These are phyloP conservation scores for Drosophila helvetica DNA, from an alignment of 2,888 invertebrate genomes.

Conservation along the genomic window DNA sequence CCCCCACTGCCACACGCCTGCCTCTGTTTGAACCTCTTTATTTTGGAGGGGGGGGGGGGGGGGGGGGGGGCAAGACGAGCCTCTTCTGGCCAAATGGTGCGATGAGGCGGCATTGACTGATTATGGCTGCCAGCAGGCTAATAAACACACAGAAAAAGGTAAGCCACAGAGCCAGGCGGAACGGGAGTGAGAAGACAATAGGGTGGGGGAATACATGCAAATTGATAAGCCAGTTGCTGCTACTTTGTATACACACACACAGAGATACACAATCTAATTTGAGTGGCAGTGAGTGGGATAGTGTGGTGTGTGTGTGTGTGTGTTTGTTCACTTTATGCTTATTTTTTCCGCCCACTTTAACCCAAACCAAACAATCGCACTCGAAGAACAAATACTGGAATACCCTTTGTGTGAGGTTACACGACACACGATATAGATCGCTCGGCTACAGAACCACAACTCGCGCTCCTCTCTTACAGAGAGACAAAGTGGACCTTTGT, in stretches of 20 bases:
- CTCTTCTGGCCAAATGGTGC: conserved; percentile 39
- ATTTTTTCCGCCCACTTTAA: conserved; percentile 58
- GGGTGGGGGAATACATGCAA: conserved; percentile 42
- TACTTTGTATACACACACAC: conserved; percentile 40
- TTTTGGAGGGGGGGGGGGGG: neutral
- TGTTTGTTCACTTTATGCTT: conserved; percentile 66
- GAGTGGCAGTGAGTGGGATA: neutral
- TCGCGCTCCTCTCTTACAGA: neutral
- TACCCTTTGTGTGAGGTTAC: neutral
- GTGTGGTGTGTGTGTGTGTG: conserved; percentile 22
- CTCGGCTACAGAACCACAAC: no score
- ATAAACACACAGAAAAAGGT: conserved; percentile 53
- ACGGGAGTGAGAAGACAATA: neutral
- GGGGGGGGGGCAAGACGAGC: neutral
- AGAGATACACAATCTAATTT: conserved; percentile 4
- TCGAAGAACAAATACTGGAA: neutral
- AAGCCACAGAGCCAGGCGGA: conserved; percentile 4
- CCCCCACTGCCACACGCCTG: neutral
- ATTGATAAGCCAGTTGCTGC: conserved; percentile 67
- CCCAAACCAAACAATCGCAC: conserved; percentile 25
- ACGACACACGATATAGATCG: no score
- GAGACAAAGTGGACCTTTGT: neutral
- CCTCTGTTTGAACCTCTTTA: neutral
- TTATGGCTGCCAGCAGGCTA: conserved; percentile 58
- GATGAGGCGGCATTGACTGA: conserved; percentile 57